Conservation (phyloP, 2,888 invertebrate species). For the Pimpla rufipes region DNA sequence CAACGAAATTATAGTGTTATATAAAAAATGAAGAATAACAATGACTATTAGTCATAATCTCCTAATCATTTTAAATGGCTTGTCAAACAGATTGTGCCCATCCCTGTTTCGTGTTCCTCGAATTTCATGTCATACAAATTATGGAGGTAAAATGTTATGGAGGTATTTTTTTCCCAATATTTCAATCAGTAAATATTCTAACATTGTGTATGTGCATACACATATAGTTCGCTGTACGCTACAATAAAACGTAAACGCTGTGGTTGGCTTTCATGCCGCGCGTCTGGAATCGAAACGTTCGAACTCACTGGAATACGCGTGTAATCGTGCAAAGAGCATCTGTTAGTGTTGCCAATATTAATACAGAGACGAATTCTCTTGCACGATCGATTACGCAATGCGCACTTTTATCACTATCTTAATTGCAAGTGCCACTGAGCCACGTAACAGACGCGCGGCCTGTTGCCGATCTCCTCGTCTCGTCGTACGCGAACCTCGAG, state of each 20-base stretch:
- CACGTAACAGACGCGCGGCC: conserved; percentile 58
- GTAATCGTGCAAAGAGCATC: conserved; percentile 75
- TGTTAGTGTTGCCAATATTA: conserved; percentile 53
- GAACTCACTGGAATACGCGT: conserved; percentile 75
- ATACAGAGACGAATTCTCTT: conserved; percentile 15
- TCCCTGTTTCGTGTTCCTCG: background rate
- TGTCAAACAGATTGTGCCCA: background rate
- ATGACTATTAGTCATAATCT: background rate
- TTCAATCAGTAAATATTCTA: background rate
- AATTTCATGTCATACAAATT: too few relatives aligned
- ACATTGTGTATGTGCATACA: too few relatives aligned
- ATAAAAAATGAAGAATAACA: too few relatives aligned
- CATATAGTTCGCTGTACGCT: background rate
- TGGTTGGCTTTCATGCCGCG: background rate
- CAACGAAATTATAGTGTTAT: too few relatives aligned
- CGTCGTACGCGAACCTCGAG: background rate
- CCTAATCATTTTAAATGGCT: background rate
- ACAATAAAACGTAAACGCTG: background rate
- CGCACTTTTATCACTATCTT: conserved; percentile 63
- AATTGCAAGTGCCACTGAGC: conserved; percentile 64
- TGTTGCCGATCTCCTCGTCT: conserved; percentile 51
- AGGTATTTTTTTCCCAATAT: background rate
- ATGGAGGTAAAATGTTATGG: background rate
- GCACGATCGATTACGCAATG: conserved; percentile 67
- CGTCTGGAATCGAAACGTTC: conserved; percentile 42